A percentile compares a stretch with the other conserved stretches of the same genome.
Evolutionary conservation across 2,797 vertebrate species (phyloP).

Genomic region (Zenarchopterus dispar): DNA sequence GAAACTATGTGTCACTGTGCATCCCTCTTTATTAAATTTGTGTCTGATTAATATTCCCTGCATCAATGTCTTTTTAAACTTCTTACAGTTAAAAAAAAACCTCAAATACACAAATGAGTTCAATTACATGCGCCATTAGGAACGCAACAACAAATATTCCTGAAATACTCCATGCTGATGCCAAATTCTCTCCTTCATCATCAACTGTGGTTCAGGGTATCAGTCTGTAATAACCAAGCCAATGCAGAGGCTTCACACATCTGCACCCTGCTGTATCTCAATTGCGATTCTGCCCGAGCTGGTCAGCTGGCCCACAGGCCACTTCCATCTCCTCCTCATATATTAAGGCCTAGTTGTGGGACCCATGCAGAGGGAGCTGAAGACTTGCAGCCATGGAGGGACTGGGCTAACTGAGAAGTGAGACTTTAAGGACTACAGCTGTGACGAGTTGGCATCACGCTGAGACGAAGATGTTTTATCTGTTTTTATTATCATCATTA

Average conservation of each 20-base stretch:
- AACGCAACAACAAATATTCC: constrained; percentile 30
- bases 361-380: constrained; percentile 39
- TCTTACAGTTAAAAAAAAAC: neutral
- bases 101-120: neutral
- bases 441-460: constrained; percentile 37
- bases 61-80: neutral
- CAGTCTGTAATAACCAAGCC: constrained; percentile 48
- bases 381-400: constrained; percentile 49
- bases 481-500: too few relatives aligned
- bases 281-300: constrained; percentile 55
- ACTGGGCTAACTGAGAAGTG: constrained; percentile 26
- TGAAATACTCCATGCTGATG: constrained; percentile 10
- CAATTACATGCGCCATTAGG: neutral
- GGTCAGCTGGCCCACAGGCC: constrained; percentile 57
- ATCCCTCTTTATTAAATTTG: neutral
- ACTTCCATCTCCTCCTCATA: constrained; percentile 39
- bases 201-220: constrained; percentile 31
- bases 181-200: constrained; percentile 24
- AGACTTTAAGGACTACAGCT: constrained; percentile 32
- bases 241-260: constrained; percentile 44
- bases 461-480: constrained; percentile 47
- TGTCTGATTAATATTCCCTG: neutral
- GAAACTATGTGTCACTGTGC: neutral
- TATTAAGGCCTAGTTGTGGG: constrained; percentile 35
- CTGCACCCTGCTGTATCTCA: constrained; percentile 40